A percentile compares a stretch with the other conserved stretches of the same genome.
Evolutionary conservation across 2,797 vertebrate genomes (phyloP).

Genomic region (Lateolabrax maculatus): DNA sequence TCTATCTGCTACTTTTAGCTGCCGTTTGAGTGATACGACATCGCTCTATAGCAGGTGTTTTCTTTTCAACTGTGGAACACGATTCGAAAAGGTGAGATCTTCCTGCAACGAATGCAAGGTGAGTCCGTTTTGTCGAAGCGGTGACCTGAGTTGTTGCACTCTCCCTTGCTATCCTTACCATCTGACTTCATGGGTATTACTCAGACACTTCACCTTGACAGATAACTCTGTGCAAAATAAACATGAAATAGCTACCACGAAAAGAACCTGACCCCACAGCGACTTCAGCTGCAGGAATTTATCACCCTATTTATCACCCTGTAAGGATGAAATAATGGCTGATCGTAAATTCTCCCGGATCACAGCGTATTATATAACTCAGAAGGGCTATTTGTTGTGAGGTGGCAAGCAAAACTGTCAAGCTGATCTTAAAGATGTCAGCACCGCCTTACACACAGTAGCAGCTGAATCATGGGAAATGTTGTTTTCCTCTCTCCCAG

Average conservation of each 20-base stretch:
- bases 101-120: conserved; percentile 9
- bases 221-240: conserved; percentile 63
- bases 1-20: conserved; percentile 56
- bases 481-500: conserved; percentile 36
- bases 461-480: conserved; percentile 68
- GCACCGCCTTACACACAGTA: not conserved
- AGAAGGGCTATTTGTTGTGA: conserved; percentile 56
- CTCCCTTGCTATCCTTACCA: conserved; percentile 12
- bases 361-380: conserved; percentile 59
- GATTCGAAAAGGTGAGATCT: conserved; percentile 33
- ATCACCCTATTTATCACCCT: conserved; percentile 56
- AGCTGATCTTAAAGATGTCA: conserved; percentile 61
- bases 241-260: conserved; percentile 61
- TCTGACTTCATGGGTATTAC: conserved; percentile 56
- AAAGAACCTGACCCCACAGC: conserved; percentile 52
- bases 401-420: conserved; percentile 57
- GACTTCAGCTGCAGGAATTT: conserved; percentile 55
- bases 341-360: conserved; percentile 62
- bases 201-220: conserved; percentile 58
- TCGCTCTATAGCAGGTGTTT: conserved; percentile 33
- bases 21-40: conserved; percentile 55
- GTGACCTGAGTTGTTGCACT: conserved; percentile 26
- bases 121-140: not conserved
- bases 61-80: conserved; percentile 12
- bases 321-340: conserved; percentile 68